Conservation (phyloP, 1,140 invertebrate genomes). For the Calephelis nemesis region DNA sequence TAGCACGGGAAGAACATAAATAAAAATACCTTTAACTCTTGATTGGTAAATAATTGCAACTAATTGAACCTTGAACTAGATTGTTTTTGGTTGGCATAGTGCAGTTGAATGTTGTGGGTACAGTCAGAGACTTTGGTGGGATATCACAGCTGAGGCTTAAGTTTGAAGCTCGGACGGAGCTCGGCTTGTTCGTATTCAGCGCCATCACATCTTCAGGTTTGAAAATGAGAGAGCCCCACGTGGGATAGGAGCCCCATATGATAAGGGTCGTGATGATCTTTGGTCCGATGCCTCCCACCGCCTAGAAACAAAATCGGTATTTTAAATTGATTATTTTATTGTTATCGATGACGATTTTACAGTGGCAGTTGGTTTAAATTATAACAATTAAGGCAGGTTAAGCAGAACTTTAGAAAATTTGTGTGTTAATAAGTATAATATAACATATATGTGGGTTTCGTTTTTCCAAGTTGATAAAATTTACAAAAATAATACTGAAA, state of each 20-base stretch:
- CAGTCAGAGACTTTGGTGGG: conserved; percentile 23
- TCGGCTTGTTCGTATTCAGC: conserved; percentile 15
- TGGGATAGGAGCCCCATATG: conserved; percentile 85
- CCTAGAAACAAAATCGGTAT: conserved; percentile 49
- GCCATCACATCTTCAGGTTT: conserved; percentile 44
- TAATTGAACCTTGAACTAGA: conserved; percentile 24
- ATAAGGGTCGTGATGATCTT: conserved; percentile 87
- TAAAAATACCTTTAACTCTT: conserved; percentile 4
- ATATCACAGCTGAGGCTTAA: conserved; percentile 40
- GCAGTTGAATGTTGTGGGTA: conserved; percentile 38
- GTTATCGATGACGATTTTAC: too few relatives aligned
- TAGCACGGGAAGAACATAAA: too few relatives aligned
- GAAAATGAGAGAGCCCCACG: conserved; percentile 81
- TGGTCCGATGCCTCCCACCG: conserved; percentile 88
- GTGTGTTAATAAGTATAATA: too few relatives aligned
- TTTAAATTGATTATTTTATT: neutral
- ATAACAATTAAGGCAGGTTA: too few relatives aligned
- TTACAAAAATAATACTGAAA: too few relatives aligned
- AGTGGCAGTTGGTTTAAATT: too few relatives aligned
- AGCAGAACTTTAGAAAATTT: too few relatives aligned
- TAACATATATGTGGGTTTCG: too few relatives aligned
- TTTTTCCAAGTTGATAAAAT: too few relatives aligned
- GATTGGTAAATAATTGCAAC: conserved; percentile 42
- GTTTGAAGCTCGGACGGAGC: conserved; percentile 23
- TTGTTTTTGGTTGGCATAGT: conserved; percentile 24